phyloP scores from a whole-genome alignment of 30 jellyfish, hydroid and myxozoan genomes.

The Phacellophora camtschatica region DNA sequence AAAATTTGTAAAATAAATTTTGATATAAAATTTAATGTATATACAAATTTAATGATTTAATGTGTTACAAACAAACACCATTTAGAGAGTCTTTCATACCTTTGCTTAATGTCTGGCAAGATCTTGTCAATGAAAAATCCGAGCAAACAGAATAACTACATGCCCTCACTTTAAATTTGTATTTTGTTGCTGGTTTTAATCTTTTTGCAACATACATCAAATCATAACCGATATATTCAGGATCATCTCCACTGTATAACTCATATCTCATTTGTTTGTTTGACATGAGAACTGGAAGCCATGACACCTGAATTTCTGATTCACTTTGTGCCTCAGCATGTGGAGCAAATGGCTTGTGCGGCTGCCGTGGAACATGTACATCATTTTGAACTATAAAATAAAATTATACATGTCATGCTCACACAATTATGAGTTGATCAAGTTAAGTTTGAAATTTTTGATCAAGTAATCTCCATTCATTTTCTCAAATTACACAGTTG shows the following conservation, averaged over 20 bases:
- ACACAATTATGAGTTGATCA: too few species aligned
- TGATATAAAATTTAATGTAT: too few species aligned
- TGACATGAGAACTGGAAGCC: conserved; percentile 80
- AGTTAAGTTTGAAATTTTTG: too few species aligned
- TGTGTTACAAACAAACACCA: too few species aligned
- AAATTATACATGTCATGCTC: too few species aligned
- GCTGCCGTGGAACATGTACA: conserved; percentile 5
- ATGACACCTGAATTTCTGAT: conserved; percentile 69
- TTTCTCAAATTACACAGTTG: too few species aligned
- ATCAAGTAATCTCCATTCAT: too few species aligned
- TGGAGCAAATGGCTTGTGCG: conserved; percentile 89
- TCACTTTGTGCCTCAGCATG: conserved; percentile 59
- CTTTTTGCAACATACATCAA: conserved; percentile 80
- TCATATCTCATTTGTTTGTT: conserved; percentile 59
- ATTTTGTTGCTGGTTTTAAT: conserved; percentile 65
- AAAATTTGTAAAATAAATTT: not conserved
- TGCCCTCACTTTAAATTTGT: conserved; percentile 76
- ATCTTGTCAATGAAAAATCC: conserved; percentile 73
- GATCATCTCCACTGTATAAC: conserved; percentile 75
- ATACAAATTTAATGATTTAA: too few species aligned
- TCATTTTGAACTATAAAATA: not conserved
- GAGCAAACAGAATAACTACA: conserved; percentile 77
- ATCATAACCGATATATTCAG: conserved; percentile 86
- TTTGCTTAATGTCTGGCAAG: conserved; percentile 22
- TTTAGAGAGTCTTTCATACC: too few species aligned